A percentile compares a stretch with the other conserved stretches of the same genome.
These are phyloP conservation scores for Labroides dimidiatus DNA, from an alignment of 2,797 vertebrate genomes.

Conservation along the genomic window DNA sequence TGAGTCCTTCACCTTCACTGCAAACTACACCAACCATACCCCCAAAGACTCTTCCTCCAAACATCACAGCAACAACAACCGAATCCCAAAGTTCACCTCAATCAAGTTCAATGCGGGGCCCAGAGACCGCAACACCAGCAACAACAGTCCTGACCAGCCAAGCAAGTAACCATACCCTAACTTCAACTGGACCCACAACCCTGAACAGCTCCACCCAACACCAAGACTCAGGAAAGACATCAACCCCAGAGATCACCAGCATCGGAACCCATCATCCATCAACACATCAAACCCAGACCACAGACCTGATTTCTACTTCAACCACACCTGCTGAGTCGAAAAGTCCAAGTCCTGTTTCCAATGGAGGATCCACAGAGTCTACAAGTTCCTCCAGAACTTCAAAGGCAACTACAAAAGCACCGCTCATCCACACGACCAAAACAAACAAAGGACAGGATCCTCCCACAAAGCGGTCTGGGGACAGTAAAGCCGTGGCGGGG, in stretches of 20 bases:
- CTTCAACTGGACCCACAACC: background rate
- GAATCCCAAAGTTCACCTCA: too few relatives aligned
- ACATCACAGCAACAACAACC: background rate
- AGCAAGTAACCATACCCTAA: background rate
- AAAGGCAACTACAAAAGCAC: background rate
- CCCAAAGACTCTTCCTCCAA: background rate
- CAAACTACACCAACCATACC: background rate
- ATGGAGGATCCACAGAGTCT: background rate
- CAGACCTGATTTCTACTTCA: background rate
- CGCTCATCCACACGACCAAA: background rate
- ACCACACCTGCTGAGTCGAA: conserved; percentile 1
- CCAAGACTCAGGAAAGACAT: background rate
- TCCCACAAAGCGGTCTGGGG: fast-evolving
- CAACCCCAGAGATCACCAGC: background rate
- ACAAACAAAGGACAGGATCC: background rate
- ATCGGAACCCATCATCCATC: background rate
- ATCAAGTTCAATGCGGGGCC: too few relatives aligned
- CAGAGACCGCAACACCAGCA: background rate
- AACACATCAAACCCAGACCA: background rate
- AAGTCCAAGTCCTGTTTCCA: background rate
- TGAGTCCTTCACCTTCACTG: background rate
- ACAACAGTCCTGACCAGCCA: background rate
- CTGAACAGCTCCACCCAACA: conserved; percentile 22
- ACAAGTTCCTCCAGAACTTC: conserved; percentile 8
- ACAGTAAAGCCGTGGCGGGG: conserved; percentile 70